A percentile compares a stretch with the other conserved stretches of the same genome.
Conservation (phyloP, 1,140 invertebrate species). For the Episyrphus balteatus region DNA sequence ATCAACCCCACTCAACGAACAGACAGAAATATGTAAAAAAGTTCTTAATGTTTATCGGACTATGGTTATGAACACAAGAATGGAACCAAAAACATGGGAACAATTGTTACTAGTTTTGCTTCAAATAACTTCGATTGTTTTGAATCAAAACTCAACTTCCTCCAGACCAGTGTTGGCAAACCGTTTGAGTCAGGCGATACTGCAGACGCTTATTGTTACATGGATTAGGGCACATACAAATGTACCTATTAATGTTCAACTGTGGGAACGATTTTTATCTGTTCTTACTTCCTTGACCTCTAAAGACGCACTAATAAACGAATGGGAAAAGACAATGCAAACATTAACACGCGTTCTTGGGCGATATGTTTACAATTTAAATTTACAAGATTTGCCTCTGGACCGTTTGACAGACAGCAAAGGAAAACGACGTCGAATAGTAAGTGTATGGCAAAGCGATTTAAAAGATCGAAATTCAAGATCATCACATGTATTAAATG, state of each 20-base stretch:
- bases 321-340: constrained; percentile 98
- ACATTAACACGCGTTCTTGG: constrained; percentile 86
- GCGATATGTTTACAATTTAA: constrained; percentile 84
- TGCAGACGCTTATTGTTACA: constrained; percentile 91
- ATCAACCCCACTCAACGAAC: constrained; percentile 62
- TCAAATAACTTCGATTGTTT: constrained; percentile 83
- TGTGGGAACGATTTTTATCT: constrained; percentile 91
- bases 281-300: constrained; percentile 80
- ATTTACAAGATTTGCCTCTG: constrained; percentile 79
- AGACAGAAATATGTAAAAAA: constrained; percentile 92
- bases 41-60: constrained; percentile 94
- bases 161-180: constrained; percentile 37
- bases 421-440: constrained; percentile 51
- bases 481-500: no score
- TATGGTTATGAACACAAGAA: constrained; percentile 91
- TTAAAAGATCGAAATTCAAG: no score
- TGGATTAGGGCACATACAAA: constrained; percentile 98
- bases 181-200: constrained; percentile 78
- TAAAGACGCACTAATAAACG: constrained; percentile 90
- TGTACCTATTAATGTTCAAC: constrained; percentile 71
- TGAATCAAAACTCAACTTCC: constrained; percentile 66
- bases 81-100: constrained; percentile 89
- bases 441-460: constrained; percentile 35
- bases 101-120: constrained; percentile 76
- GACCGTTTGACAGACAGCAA: constrained; percentile 78